Evolutionary conservation across 2,113 vertebrate genomes (phyloP), one percentile per base, ranked within the genome.

Genomic region (Paracanthobrama guichenoti): DNA sequence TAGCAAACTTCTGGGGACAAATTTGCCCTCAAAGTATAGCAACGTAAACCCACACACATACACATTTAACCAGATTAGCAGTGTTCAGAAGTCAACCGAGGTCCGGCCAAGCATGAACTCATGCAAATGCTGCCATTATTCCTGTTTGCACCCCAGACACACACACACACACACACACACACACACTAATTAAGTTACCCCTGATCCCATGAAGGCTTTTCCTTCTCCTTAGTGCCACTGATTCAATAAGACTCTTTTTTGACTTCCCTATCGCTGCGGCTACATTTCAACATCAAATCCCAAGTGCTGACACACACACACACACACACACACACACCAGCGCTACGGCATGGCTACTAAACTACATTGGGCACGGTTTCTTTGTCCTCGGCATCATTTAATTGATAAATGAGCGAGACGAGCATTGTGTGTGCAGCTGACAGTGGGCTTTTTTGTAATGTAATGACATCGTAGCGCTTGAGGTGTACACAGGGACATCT

Each of bases 401-500:
- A 82, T 72, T 82, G 80, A 82, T 42, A 82, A 82, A 82, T 82
- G 80, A 82, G 80, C n/a, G 66, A 69, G 80, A 57, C 80, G 66
- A 24, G 48, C 66, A 71, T 82, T 82, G 66, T 82, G 66, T 55
- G 31, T 14, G 80, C 80, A 82, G 80, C 80, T 82, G 79, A 80
- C 60, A 8, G 79, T 80, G 44, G 46, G 31, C 60, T 64, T 80
- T 39, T 80, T 80, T 80, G 62, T 80, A 67, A 66, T 67, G 79
- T 64, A 48, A 79, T 26, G 77, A 79, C 77, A 64, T 48, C 8
- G 77, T 10, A 28, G 77, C 35, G 80, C 71, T 82, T 82, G 80
- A 82, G 66, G 66, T 82, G 48, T 69, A 72, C 80, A 82, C 28
- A 55, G 66, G 66, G 80, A 72, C 80, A 82, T 82, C 80, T 82